These are phyloP conservation scores for Chlorocebus sabaeus DNA, from an alignment of 2,113 vertebrate genomes.

Conservation along the genomic window DNA sequence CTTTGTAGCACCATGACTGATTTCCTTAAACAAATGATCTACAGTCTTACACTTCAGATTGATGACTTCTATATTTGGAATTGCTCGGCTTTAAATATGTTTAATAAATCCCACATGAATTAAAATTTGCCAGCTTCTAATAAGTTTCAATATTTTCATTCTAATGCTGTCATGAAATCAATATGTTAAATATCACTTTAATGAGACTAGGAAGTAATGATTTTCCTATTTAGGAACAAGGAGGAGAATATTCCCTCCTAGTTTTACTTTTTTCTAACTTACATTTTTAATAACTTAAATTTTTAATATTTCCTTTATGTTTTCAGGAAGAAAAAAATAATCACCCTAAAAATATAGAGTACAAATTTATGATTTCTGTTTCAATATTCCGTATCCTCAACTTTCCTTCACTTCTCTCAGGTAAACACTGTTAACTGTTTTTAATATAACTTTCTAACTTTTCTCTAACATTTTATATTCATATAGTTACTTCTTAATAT, in stretches of 20 bases:
- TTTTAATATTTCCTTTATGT: not conserved
- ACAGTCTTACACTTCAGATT: not conserved
- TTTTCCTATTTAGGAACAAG: not conserved
- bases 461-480: not conserved
- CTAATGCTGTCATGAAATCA: not conserved
- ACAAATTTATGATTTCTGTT: not conserved
- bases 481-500: not conserved
- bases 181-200: not conserved
- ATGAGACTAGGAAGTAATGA: not conserved
- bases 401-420: not conserved
- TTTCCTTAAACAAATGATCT: not conserved
- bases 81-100: not conserved
- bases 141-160: conserved; percentile 11
- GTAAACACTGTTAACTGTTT: not conserved
- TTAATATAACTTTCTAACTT: not conserved
- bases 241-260: not conserved
- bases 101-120: not conserved
- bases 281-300: not conserved
- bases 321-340: not conserved
- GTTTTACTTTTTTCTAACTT: not conserved
- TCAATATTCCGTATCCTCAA: not conserved
- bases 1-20: not conserved
- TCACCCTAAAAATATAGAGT: not conserved
- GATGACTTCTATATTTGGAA: not conserved
- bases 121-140: not conserved